A percentile compares a stretch with the other conserved stretches of the same genome.
Conservation (phyloP, 92 coral and sea anemone genomes). For the Umimayanthus kanabou region DNA sequence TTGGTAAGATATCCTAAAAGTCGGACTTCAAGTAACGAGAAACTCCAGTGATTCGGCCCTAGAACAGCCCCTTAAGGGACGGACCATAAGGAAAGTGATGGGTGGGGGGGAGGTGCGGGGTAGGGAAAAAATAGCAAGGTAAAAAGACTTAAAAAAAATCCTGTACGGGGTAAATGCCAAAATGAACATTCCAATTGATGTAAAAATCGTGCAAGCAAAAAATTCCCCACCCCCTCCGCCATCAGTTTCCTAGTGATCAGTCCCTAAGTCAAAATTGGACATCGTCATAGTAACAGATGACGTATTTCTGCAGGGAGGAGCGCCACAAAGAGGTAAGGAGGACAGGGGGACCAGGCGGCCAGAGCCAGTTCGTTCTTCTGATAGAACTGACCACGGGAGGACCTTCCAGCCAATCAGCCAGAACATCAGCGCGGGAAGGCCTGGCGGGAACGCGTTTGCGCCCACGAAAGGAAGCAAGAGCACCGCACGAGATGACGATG, state of each 20-base stretch:
- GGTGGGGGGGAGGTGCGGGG: no score
- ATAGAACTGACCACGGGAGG: neutral
- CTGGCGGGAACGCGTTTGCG: neutral
- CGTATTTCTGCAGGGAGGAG: constrained; percentile 5
- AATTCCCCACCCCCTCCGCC: no score
- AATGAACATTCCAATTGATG: no score
- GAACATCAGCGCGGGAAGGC: neutral
- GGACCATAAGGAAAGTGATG: no score
- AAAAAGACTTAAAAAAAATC: no score
- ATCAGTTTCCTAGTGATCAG: no score
- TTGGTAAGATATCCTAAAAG: no score
- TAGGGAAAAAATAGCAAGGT: no score
- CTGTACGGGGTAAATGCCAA: no score
- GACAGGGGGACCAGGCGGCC: constrained; percentile 1
- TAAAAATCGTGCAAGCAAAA: no score
- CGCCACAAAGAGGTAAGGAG: neutral
- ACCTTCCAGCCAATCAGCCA: constrained; percentile 11
- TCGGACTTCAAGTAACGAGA: neutral
- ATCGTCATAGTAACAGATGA: neutral
- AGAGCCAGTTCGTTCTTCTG: constrained; percentile 22
- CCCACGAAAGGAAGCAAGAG: constrained; percentile 14
- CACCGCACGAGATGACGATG: constrained; percentile 6
- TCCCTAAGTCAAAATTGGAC: no score
- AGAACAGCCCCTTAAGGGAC: no score
- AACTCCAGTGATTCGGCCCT: neutral